Conservation (phyloP, 2,888 invertebrate genomes). For the Polyploca ridens region DNA sequence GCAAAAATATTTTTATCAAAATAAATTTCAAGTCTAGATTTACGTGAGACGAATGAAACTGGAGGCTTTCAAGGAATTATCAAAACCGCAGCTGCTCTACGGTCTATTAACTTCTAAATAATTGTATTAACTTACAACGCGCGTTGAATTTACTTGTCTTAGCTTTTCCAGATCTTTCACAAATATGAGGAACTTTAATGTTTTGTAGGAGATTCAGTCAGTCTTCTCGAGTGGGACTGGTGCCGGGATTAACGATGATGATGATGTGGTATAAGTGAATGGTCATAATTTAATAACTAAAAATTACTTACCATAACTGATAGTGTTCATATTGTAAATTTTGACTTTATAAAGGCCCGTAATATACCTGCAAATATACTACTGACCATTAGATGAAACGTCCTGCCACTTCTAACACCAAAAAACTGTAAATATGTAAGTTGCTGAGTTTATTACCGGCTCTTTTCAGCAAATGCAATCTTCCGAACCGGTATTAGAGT, state of each 20-base stretch:
- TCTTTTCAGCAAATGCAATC: no score
- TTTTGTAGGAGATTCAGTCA: neutral
- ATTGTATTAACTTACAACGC: conserved; percentile 9
- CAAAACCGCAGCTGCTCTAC: neutral
- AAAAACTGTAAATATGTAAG: no score
- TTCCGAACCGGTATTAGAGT: no score
- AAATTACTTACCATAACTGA: no score
- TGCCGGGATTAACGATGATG: neutral
- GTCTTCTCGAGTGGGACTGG: neutral
- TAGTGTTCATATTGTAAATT: no score
- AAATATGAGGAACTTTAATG: neutral
- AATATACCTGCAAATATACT: no score
- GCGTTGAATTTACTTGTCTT: conserved; percentile 1
- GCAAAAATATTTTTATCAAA: neutral
- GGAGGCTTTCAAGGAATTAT: neutral
- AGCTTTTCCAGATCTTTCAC: neutral
- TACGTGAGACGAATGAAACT: conserved; percentile 11
- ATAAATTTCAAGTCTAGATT: neutral
- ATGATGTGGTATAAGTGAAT: neutral
- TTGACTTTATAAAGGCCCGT: no score
- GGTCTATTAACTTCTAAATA: neutral
- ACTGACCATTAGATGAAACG: no score
- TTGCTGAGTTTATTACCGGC: no score
- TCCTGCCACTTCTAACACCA: no score
- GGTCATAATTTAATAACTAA: no score